Evolutionary conservation across 2,113 vertebrate species (phyloP), one percentile per base, ranked within the genome.

Genomic region (Fregetta grallaria): DNA sequence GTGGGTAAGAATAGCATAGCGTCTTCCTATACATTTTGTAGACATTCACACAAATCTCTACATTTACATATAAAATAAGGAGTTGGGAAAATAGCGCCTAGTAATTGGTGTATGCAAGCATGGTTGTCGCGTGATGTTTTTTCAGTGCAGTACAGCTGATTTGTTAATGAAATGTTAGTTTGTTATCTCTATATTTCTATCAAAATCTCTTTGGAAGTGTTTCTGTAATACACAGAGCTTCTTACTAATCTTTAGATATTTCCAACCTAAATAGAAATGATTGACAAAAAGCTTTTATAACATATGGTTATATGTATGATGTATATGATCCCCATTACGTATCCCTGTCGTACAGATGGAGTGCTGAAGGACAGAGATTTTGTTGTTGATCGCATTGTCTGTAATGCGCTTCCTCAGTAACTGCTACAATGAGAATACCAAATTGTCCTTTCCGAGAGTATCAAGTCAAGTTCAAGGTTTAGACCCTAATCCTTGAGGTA

Each of bases 331-430:
- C 36, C 29, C 15, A 1, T 32, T 53, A 32, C 8, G 1, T 56
- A 63, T 49, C 34, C 29, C 75, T 44, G 12, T 62, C 59, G 77
- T 55, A 63, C 47, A 52, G 78, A 49, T 19, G 62, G 70, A 94
- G 96, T 91, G 89, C 96, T 97, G 91, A 97, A 89, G 92, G 91
- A 95, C 89, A 95, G 91, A 94, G 91, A n/a, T 66, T 82, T 91
- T 90, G 77, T 20, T 62, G 27, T 38, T 45, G 73, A n/a, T 71
- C 19, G 1, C 26, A 1, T 38, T 63, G 63, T 86, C 72, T 80
- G 61, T 50, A 55, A 56, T 21, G 22, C 10, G 17, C 12, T 78
- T 78, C 65, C 70, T 85, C 73, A 22, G 58, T 34, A 58, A n/a
- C 58, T 1, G 9, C 83, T 89, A 15, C 83, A 74, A 49, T 68